Conservation (phyloP, 2,113 vertebrate genomes). For the Engystomops pustulosus region DNA sequence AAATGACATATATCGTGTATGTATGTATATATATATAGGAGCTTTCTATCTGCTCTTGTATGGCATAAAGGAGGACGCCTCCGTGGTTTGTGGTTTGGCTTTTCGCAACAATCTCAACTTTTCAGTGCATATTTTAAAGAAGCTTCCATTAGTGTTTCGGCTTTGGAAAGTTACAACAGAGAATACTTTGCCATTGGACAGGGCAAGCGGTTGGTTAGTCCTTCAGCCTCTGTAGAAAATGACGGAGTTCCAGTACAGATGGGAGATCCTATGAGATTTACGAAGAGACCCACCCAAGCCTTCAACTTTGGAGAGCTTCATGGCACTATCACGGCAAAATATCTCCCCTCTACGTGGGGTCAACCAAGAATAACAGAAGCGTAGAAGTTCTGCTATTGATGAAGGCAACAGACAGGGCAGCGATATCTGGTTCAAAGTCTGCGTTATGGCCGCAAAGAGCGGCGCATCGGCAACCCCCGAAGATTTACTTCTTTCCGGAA, state of each 20-base stretch:
- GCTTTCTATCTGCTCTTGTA: not conserved
- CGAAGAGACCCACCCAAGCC: not conserved
- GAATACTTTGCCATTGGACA: not conserved
- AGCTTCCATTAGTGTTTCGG: constrained; percentile 2
- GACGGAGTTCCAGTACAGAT: not conserved
- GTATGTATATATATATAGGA: constrained; percentile 1
- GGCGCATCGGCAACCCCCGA: not conserved
- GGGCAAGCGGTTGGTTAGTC: not conserved
- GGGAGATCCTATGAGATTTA: not conserved
- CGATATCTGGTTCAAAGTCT: constrained; percentile 59
- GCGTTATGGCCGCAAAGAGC: constrained; percentile 58
- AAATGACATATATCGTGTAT: not conserved
- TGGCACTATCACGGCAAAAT: not conserved
- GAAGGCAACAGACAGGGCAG: constrained; percentile 61
- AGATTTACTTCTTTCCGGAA: constrained; percentile 78
- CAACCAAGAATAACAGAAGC: constrained; percentile 16
- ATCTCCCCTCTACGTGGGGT: not conserved
- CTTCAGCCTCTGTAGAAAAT: not conserved
- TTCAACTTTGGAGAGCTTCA: constrained; percentile 5
- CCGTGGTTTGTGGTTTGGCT: constrained; percentile 6
- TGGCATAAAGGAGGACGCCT: constrained; percentile 12
- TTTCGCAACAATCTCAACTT: not conserved
- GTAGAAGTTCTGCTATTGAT: constrained; percentile 63
- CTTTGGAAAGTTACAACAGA: not conserved
- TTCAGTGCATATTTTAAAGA: constrained; percentile 45